Percentiles rank a stretch among this genome's conserved stretches.
Evolutionary conservation across 2,888 invertebrate species (phyloP).

Genomic region (Pachydiplax longipennis): DNA sequence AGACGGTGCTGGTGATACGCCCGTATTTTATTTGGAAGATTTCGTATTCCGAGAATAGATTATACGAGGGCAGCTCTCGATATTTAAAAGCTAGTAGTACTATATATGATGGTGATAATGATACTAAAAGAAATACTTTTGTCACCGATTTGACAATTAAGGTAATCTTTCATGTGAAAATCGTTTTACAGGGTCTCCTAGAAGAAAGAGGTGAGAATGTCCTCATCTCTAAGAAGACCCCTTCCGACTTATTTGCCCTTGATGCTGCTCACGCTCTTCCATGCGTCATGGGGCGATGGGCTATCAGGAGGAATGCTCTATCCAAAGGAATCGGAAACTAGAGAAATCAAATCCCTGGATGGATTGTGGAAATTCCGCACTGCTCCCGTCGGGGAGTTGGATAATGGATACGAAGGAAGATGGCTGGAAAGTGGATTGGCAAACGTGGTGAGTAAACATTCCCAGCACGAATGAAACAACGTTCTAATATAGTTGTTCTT

Average conservation of each 20-base stretch:
- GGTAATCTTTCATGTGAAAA: not conserved
- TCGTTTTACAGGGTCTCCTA: not conserved
- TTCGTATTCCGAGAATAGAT: too few species aligned
- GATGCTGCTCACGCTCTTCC: not conserved
- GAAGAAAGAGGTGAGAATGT: not conserved
- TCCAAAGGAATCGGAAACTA: constrained; percentile 51
- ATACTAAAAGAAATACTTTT: too few species aligned
- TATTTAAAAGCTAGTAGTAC: too few species aligned
- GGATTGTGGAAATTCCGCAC: constrained; percentile 54
- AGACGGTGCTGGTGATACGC: too few species aligned
- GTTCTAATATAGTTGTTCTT: too few species aligned
- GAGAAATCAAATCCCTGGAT: constrained; percentile 52
- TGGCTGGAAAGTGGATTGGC: constrained; percentile 51
- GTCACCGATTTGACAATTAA: too few species aligned
- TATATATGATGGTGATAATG: too few species aligned
- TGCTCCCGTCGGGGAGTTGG: constrained; percentile 48
- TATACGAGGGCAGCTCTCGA: too few species aligned
- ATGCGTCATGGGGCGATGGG: not conserved
- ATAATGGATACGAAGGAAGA: constrained; percentile 52
- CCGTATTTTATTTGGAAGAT: too few species aligned
- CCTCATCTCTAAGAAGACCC: not conserved
- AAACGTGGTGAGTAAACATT: not conserved
- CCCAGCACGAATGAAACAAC: too few species aligned
- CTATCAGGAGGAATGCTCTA: constrained; percentile 47
- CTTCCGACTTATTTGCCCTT: not conserved